phyloP scores from a whole-genome alignment of 1,140 invertebrate genomes.

The Drosophila nannoptera region DNA sequence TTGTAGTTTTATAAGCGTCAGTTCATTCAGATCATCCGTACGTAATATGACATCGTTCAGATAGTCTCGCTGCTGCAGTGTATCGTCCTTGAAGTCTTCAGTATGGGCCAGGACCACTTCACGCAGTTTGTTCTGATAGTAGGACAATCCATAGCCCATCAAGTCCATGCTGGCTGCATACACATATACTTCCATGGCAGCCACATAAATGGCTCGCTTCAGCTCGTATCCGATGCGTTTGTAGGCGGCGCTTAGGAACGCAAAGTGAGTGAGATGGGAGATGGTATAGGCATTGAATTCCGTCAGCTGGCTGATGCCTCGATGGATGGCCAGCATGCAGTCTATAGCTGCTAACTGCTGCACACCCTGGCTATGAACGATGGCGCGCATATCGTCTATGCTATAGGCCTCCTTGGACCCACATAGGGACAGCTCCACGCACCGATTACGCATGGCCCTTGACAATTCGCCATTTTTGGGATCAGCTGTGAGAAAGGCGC shows the following conservation, averaged over 20 bases:
- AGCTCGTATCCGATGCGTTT: slow-evolving; percentile 67
- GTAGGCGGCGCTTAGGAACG: slow-evolving; percentile 67
- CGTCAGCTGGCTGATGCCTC: slow-evolving; percentile 67
- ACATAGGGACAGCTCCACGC: slow-evolving; percentile 93
- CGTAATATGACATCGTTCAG: slow-evolving; percentile 53
- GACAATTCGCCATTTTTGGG: slow-evolving; percentile 97
- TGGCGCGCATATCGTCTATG: slow-evolving; percentile 81
- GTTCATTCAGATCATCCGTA: slow-evolving; percentile 49
- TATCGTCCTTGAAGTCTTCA: slow-evolving; percentile 10
- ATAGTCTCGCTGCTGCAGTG: slow-evolving; percentile 13
- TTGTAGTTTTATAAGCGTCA: slow-evolving; percentile 69
- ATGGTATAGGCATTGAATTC: slow-evolving; percentile 73
- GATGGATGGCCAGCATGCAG: slow-evolving; percentile 81
- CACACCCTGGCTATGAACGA: slow-evolving; percentile 81
- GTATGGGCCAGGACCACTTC: slow-evolving; percentile 62
- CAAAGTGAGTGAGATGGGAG: slow-evolving; percentile 72
- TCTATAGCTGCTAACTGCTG: slow-evolving; percentile 74
- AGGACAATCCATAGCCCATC: slow-evolving; percentile 72
- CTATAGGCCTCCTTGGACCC: slow-evolving; percentile 74
- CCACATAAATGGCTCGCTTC: slow-evolving; percentile 67
- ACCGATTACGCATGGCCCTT: slow-evolving; percentile 98
- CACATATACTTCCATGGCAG: slow-evolving; percentile 78
- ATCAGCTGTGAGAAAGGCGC: slow-evolving; percentile 97
- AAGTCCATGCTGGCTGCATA: slow-evolving; percentile 71
- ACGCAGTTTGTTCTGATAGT: slow-evolving; percentile 75